Evolutionary conservation across 2,797 vertebrate species (phyloP).

Genomic region (Hoplostethus atlanticus): DNA sequence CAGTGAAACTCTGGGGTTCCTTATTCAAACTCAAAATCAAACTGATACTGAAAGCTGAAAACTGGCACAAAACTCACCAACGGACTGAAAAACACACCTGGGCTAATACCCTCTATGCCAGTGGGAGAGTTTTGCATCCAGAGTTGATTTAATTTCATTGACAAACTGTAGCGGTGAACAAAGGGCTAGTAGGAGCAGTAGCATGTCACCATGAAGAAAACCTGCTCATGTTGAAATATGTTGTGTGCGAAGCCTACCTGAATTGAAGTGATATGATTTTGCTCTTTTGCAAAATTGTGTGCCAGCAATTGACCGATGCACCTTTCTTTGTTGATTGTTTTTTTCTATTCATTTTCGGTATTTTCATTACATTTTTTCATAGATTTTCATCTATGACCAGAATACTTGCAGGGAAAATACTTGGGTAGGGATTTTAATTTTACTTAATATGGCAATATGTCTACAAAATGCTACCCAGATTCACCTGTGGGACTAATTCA

Average conservation of each 20-base stretch:
- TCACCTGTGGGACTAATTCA: conserved; percentile 47
- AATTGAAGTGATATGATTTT: neutral
- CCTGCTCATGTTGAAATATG: conserved; percentile 24
- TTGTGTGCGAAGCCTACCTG: neutral
- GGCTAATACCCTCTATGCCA: conserved; percentile 28
- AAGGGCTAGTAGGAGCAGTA: conserved; percentile 50
- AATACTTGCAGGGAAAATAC: neutral
- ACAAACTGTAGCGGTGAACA: conserved; percentile 34
- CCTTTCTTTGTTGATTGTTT: too few species aligned
- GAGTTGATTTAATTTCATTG: conserved; percentile 28
- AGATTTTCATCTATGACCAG: too few species aligned
- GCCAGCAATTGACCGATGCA: conserved; percentile 11
- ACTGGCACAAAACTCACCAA: too few species aligned
- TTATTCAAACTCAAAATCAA: conserved; percentile 32
- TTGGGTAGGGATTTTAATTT: neutral
- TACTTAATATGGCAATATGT: neutral
- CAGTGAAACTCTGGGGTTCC: conserved; percentile 50
- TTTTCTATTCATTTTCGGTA: too few species aligned
- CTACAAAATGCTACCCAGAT: neutral
- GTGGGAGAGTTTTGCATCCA: conserved; percentile 38
- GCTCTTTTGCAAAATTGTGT: neutral
- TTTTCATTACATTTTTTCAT: too few species aligned
- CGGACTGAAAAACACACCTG: conserved; percentile 55
- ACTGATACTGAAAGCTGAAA: neutral
- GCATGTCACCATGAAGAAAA: conserved; percentile 44